These are phyloP conservation scores for Scelioninae gen. 2 DNA, from an alignment of 2,888 invertebrate genomes.

Conservation along the genomic window DNA sequence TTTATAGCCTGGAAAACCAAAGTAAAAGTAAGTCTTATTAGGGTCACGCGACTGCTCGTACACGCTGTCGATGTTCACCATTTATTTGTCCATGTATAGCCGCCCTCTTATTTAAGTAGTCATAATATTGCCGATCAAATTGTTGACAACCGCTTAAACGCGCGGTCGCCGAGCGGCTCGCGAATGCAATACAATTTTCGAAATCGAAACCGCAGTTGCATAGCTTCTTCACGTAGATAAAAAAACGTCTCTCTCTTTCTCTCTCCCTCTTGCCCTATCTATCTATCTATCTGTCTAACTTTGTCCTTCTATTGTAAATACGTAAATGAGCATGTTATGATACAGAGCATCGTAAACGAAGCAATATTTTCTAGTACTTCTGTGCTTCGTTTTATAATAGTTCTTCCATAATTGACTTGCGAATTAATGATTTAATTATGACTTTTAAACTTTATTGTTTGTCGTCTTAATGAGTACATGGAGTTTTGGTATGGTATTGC, in stretches of 20 bases:
- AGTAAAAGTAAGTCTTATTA: too few species aligned
- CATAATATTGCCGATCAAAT: conserved; percentile 29
- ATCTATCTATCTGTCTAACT: conserved; percentile 22
- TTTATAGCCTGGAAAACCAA: too few species aligned
- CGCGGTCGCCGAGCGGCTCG: conserved; percentile 26
- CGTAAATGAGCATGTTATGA: conserved; percentile 23
- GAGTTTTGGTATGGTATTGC: too few species aligned
- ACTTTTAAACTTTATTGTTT: neutral
- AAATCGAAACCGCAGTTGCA: conserved; percentile 32
- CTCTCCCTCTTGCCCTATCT: too few species aligned
- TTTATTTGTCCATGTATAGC: too few species aligned
- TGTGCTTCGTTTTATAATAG: conserved; percentile 7
- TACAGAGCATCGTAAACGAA: conserved; percentile 21
- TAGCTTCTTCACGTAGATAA: conserved; percentile 34
- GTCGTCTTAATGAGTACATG: neutral
- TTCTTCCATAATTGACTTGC: neutral
- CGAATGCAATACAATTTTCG: neutral
- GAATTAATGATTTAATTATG: neutral
- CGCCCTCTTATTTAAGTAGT: conserved; percentile 26
- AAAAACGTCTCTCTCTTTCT: conserved; percentile 22
- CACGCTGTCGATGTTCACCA: too few species aligned
- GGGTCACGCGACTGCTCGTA: too few species aligned
- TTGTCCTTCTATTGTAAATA: conserved; percentile 43
- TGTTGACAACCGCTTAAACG: conserved; percentile 17
- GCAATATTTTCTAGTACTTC: conserved; percentile 11